These are phyloP conservation scores for Gymnobelideus leadbeateri DNA, from an alignment of 2,113 vertebrate species.

Conservation along the genomic window DNA sequence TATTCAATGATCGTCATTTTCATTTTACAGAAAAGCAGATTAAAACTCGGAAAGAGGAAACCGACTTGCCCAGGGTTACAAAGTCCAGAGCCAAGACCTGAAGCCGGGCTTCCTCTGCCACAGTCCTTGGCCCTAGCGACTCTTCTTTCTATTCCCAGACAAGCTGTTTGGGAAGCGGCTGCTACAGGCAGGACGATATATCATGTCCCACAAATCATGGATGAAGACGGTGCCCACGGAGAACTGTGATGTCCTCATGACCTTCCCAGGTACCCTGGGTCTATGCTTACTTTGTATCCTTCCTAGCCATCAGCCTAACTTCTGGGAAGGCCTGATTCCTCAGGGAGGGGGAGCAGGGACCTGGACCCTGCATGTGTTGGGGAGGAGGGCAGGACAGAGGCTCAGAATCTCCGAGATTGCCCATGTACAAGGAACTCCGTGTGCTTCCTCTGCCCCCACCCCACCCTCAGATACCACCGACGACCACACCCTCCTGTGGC, in stretches of 20 bases:
- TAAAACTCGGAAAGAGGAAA: not conserved
- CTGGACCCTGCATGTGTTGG: not conserved
- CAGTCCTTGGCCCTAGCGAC: not conserved
- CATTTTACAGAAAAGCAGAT: not conserved
- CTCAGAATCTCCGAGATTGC: not conserved
- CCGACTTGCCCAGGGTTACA: not conserved
- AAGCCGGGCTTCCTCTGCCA: not conserved
- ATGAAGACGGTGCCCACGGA: constrained; percentile 99
- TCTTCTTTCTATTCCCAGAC: constrained; percentile 82
- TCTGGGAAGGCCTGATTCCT: not conserved
- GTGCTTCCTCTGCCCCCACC: constrained; percentile 51
- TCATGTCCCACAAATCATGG: constrained; percentile 99
- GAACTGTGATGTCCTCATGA: constrained; percentile 98
- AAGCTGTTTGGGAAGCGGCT: constrained; percentile 97
- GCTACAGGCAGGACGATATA: constrained; percentile 95
- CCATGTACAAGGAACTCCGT: not conserved
- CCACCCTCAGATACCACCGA: constrained; percentile 90
- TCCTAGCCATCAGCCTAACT: accelerated
- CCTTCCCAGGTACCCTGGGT: constrained; percentile 90
- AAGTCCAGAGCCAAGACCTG: not conserved
- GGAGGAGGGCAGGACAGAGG: not conserved
- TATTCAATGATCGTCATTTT: not conserved
- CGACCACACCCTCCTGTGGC: constrained; percentile 97
- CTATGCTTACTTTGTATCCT: not conserved
- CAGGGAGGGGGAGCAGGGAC: not conserved